Percentiles rank a stretch among this genome's conserved stretches.
Conservation (phyloP, 2,888 invertebrate species). For the Molanna angustata region DNA sequence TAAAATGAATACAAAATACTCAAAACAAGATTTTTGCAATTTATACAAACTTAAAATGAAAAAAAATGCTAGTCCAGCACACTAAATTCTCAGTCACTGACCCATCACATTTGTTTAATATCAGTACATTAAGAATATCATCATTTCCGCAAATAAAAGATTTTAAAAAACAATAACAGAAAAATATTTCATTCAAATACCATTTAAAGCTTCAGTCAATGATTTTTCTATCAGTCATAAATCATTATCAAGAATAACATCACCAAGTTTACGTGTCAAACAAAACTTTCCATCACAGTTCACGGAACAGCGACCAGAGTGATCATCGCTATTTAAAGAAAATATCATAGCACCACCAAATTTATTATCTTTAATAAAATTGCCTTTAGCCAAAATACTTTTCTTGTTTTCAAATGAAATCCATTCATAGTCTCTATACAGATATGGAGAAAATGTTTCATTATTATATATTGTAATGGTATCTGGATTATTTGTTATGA, state of each 20-base stretch:
- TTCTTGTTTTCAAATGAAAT: slow-evolving; percentile 74
- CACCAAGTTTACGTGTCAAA: slow-evolving; percentile 41
- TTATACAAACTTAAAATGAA: no score
- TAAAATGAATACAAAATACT: no score
- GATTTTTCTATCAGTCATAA: slow-evolving; percentile 39
- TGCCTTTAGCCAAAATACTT: slow-evolving; percentile 70
- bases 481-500: slow-evolving; percentile 51
- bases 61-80: no score
- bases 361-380: slow-evolving; percentile 59
- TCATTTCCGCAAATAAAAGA: not conserved
- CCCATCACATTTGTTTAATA: no score
- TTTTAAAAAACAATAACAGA: not conserved
- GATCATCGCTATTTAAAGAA: slow-evolving; percentile 80
- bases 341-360: slow-evolving; percentile 83
- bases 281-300: slow-evolving; percentile 39
- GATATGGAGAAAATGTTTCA: slow-evolving; percentile 73
- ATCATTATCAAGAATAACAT: slow-evolving; percentile 36
- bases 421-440: slow-evolving; percentile 71
- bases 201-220: slow-evolving; percentile 35
- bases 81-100: no score
- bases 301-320: slow-evolving; percentile 54
- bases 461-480: slow-evolving; percentile 61
- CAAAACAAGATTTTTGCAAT: no score
- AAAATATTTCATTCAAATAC: slow-evolving; percentile 16
- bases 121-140: not conserved